Percentiles rank a stretch among this genome's conserved stretches.
These are phyloP conservation scores for Megalops atlanticus DNA, from an alignment of 2,113 vertebrate genomes.

Conservation along the genomic window DNA sequence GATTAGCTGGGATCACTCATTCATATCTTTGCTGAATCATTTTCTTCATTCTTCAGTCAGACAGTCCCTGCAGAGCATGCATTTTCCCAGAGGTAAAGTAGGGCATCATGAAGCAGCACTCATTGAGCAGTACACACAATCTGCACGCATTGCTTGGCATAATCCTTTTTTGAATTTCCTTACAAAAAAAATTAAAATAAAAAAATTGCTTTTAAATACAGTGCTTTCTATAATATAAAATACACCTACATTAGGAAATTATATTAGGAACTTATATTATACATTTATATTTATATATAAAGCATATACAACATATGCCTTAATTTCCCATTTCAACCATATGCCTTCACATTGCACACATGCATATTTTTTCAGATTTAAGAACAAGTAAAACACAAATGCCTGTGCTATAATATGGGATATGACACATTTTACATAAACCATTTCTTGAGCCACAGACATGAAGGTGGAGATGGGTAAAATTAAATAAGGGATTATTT, in stretches of 20 bases:
- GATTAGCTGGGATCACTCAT: not conserved
- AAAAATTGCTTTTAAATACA: slow-evolving; percentile 36
- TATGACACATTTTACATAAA: slow-evolving; percentile 36
- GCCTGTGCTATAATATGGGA: slow-evolving; percentile 39
- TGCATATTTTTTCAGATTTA: slow-evolving; percentile 32
- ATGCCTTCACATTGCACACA: slow-evolving; percentile 46
- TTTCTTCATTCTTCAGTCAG: not conserved
- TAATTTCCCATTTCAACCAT: slow-evolving; percentile 35
- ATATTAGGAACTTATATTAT: too few relatives aligned
- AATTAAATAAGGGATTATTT: not conserved
- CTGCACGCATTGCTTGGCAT: not conserved
- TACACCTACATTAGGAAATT: slow-evolving; percentile 36
- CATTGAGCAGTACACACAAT: not conserved
- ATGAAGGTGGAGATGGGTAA: not conserved
- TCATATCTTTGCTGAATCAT: not conserved
- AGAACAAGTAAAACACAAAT: slow-evolving; percentile 46
- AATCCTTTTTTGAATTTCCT: slow-evolving; percentile 29
- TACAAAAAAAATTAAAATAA: slow-evolving; percentile 38
- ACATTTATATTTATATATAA: slow-evolving; percentile 36
- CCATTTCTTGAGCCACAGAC: not conserved
- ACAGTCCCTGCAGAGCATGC: not conserved
- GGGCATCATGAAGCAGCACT: slow-evolving; percentile 1
- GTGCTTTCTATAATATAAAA: slow-evolving; percentile 51
- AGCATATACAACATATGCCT: slow-evolving; percentile 49
- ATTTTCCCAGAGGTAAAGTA: slow-evolving; percentile 8